A percentile compares a stretch with the other conserved stretches of the same genome.
phyloP scores from a whole-genome alignment of 2,797 vertebrate species.

The Spatula clypeata region DNA sequence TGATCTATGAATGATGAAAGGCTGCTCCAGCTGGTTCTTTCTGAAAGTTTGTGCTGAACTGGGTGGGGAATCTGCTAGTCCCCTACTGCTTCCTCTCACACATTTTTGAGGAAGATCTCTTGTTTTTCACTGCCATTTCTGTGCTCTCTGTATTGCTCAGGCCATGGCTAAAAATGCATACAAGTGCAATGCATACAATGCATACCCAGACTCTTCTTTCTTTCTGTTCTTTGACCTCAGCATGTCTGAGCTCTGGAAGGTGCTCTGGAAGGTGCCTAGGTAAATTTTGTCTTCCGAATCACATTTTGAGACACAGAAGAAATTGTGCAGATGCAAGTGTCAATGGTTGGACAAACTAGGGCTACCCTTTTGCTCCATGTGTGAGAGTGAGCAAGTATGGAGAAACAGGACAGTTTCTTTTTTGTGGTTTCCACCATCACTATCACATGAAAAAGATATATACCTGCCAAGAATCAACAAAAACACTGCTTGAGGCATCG shows the following conservation, averaged over 20 bases:
- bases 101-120: background rate
- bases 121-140: background rate
- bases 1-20: background rate
- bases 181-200: background rate
- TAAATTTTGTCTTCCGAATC: background rate
- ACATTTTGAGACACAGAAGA: background rate
- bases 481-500: background rate
- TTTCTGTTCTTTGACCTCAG: background rate
- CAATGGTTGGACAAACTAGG: background rate
- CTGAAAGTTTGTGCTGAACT: background rate
- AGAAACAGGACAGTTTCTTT: background rate
- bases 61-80: fast-evolving
- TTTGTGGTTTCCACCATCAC: background rate
- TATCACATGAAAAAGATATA: background rate
- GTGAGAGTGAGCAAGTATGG: background rate
- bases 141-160: background rate
- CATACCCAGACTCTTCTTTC: background rate
- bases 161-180: background rate
- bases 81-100: background rate
- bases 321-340: background rate
- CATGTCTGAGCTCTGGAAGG: background rate
- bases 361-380: background rate
- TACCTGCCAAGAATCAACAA: background rate
- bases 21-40: background rate
- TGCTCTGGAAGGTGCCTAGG: background rate